Percentiles rank a stretch among this genome's conserved stretches.
These are phyloP conservation scores for Drosophila algonquin DNA, from an alignment of 2,888 invertebrate species.

Conservation along the genomic window DNA sequence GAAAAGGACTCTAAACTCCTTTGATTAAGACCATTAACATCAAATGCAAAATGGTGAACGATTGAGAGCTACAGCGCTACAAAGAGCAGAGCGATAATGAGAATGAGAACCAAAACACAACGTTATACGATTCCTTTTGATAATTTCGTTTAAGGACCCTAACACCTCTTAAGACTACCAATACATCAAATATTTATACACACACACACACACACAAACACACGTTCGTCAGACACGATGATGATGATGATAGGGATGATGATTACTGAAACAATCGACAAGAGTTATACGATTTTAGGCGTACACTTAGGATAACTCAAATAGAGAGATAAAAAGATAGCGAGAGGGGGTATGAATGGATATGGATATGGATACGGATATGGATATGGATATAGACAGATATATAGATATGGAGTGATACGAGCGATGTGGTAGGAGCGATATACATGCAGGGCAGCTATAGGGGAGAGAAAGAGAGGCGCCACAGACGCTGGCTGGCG, in stretches of 20 bases:
- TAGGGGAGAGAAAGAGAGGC: not conserved
- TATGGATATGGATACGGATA: not conserved
- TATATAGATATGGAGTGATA: not conserved
- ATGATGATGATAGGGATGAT: not conserved
- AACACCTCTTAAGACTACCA: conserved; percentile 47
- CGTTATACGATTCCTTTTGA: conserved; percentile 74
- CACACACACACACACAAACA: not conserved
- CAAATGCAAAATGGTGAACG: conserved; percentile 53
- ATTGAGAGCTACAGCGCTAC: conserved; percentile 9
- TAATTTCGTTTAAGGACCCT: conserved; percentile 54
- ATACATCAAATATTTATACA: conserved; percentile 39
- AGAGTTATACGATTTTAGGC: conserved; percentile 45
- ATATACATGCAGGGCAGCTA: conserved; percentile 43
- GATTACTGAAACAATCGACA: conserved; percentile 21
- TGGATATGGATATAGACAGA: no score
- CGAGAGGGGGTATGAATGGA: conserved; percentile 20
- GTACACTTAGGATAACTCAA: conserved; percentile 22
- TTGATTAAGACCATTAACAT: conserved; percentile 58
- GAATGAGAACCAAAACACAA: conserved; percentile 66
- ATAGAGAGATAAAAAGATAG: not conserved
- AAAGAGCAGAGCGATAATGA: conserved; percentile 18
- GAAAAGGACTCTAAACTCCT: conserved; percentile 84
- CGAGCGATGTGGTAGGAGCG: conserved; percentile 1
- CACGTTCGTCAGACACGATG: conserved; percentile 16
- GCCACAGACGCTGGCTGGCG: conserved; percentile 23